Evolutionary conservation across 2,113 vertebrate species (phyloP).

Genomic region (Triplophysa siluroides): DNA sequence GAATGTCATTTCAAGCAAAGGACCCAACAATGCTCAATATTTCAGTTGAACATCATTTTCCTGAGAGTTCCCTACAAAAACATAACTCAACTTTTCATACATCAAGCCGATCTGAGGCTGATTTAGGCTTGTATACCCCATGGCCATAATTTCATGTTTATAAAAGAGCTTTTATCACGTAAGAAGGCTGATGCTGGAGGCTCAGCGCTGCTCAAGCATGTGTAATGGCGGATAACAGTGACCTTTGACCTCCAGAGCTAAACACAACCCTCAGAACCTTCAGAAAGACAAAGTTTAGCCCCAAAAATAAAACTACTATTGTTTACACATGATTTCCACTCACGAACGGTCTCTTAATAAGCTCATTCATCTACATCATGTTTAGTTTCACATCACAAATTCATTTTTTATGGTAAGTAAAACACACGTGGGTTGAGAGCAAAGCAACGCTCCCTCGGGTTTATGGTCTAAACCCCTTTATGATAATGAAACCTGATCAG

Average conservation of each 20-base stretch:
- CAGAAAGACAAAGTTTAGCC: not conserved
- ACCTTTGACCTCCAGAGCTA: slow-evolving; percentile 9
- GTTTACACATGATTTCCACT: slow-evolving; percentile 1
- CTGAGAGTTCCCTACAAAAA: slow-evolving; percentile 21
- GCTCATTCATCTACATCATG: not conserved
- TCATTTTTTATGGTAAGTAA: not conserved
- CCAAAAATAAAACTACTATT: not conserved
- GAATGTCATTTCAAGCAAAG: not conserved
- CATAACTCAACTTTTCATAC: not conserved
- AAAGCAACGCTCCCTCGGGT: not conserved
- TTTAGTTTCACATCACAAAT: not conserved
- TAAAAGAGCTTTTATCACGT: slow-evolving; percentile 21
- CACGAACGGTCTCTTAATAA: not conserved
- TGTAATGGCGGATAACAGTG: slow-evolving; percentile 10
- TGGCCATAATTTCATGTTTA: slow-evolving; percentile 31
- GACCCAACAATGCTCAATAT: not conserved
- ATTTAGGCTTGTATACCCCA: slow-evolving; percentile 6
- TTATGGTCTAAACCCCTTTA: too few relatives aligned
- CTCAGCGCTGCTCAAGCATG: slow-evolving; percentile 21
- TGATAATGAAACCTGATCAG: too few relatives aligned
- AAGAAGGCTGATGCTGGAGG: slow-evolving; percentile 23
- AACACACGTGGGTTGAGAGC: not conserved
- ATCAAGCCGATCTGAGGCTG: slow-evolving; percentile 25
- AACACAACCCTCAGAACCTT: slow-evolving; percentile 4
- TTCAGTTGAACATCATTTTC: not conserved